These are phyloP conservation scores for Petrolisthes cinctipes DNA, from an alignment of 2,888 invertebrate species.

Conservation along the genomic window DNA sequence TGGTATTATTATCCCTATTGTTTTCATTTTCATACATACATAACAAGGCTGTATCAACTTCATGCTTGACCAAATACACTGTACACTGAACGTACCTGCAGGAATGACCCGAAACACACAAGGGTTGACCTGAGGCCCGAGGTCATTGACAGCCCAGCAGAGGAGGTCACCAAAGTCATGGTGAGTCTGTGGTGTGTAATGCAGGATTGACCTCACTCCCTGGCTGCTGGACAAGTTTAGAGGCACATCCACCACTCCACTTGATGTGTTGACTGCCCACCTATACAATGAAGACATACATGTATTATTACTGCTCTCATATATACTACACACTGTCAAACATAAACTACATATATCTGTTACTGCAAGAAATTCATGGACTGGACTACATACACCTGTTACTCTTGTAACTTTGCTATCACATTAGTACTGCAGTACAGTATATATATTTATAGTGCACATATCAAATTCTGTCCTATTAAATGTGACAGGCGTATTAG, in stretches of 20 bases:
- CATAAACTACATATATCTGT: no score
- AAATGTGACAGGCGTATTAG: neutral
- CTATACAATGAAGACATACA: neutral
- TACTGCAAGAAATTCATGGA: no score
- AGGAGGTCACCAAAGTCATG: slow-evolving; percentile 55
- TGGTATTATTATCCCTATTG: no score
- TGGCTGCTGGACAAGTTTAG: slow-evolving; percentile 33
- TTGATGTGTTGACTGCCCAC: slow-evolving; percentile 58
- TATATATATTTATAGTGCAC: no score
- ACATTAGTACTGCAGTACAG: no score
- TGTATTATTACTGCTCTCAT: no score
- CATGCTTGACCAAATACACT: neutral
- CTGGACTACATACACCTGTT: no score
- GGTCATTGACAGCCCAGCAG: slow-evolving; percentile 53
- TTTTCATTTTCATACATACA: no score
- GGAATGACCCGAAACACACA: slow-evolving; percentile 57
- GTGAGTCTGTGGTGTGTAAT: slow-evolving; percentile 45
- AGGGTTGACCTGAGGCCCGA: slow-evolving; percentile 51
- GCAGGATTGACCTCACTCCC: slow-evolving; percentile 29
- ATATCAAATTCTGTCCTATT: no score
- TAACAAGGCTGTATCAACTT: no score
- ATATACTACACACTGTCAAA: neutral
- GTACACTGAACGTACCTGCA: slow-evolving; percentile 32
- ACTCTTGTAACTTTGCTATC: no score
- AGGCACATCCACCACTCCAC: slow-evolving; percentile 43